Evolutionary conservation across 2,888 invertebrate species (phyloP).

Genomic region (Heterodera filipjevi): DNA sequence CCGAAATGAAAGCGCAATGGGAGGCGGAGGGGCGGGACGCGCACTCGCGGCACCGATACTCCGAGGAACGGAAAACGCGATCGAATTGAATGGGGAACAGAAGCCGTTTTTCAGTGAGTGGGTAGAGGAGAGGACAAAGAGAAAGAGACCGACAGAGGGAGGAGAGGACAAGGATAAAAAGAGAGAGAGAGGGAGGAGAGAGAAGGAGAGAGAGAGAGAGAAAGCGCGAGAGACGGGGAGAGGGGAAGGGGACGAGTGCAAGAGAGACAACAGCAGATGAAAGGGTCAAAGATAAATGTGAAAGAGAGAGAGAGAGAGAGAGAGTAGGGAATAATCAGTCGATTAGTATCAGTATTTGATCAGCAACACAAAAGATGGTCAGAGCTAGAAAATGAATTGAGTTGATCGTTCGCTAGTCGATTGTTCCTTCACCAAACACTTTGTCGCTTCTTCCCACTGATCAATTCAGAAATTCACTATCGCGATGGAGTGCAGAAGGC

Average conservation of each 20-base stretch:
- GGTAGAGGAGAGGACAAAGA: neutral
- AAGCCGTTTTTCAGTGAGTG: constrained; percentile 13
- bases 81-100: neutral
- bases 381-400: too few relatives aligned
- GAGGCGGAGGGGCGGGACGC: neutral
- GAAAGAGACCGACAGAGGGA: neutral
- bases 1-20: neutral
- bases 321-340: too few relatives aligned
- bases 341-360: too few relatives aligned
- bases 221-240: too few relatives aligned
- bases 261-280: too few relatives aligned
- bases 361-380: too few relatives aligned
- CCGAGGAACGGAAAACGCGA: neutral
- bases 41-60: neutral
- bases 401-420: too few relatives aligned
- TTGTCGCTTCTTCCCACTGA: too few relatives aligned
- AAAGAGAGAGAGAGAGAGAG: neutral
- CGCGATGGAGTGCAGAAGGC: constrained; percentile 46
- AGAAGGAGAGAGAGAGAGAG: too few relatives aligned
- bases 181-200: neutral
- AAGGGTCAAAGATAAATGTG: neutral
- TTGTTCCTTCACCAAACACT: too few relatives aligned
- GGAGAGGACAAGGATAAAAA: neutral
- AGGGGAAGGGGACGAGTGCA: neutral
- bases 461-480: constrained; percentile 30